Evolutionary conservation across 2,888 invertebrate genomes (phyloP), one percentile per base, ranked within the genome.

Genomic region (Agrenia bidenticulata): DNA sequence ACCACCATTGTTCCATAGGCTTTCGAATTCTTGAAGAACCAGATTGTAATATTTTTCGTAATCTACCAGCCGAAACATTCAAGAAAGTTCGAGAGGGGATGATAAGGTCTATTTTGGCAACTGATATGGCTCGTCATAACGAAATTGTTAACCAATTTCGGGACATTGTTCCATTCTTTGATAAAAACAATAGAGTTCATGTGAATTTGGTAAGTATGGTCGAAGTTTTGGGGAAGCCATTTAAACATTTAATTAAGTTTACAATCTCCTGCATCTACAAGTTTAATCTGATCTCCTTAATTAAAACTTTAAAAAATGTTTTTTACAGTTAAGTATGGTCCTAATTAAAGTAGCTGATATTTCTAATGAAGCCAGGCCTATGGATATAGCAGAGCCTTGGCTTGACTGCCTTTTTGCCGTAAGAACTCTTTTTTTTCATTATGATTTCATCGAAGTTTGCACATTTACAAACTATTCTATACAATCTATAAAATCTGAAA

Each of bases 361-460:
- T 77, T 90, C 90, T 66, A 90, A 90, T 79, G 90, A 90, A 80
- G 89, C 89, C 0, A 81, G 90, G 61, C 90, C 90, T 24, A 87
- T 90, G 86, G 88, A 89, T 77, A 89, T 90, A 9, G 90, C 90
- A 1, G 90, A 90, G 75, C 89, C 89, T 0, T 90, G 90, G 90
- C 80, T 90, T 69, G 90, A 90, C 78, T 85, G 87, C 65, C 82
- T 90, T 49, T 81, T 88, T 37, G 85, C 86, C 77, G 85, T 83
- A 75, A 80, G 69, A 50, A 50, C 4, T 32, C 32, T n/a, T n/a
- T 32, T 32, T 32, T 32, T 11, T 32, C 32, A 32, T 5, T 49
- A 49, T 21, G n/a, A 9, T n/a, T 5, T 49, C 21, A 9, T 49
- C 49, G 17, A n/a, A n/a, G n/a, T n/a, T n/a, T n/a, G n/a, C n/a